A percentile compares a stretch with the other conserved stretches of the same genome.
phyloP scores from a whole-genome alignment of 2,888 invertebrate genomes.

The Eurytoma adleriae region DNA sequence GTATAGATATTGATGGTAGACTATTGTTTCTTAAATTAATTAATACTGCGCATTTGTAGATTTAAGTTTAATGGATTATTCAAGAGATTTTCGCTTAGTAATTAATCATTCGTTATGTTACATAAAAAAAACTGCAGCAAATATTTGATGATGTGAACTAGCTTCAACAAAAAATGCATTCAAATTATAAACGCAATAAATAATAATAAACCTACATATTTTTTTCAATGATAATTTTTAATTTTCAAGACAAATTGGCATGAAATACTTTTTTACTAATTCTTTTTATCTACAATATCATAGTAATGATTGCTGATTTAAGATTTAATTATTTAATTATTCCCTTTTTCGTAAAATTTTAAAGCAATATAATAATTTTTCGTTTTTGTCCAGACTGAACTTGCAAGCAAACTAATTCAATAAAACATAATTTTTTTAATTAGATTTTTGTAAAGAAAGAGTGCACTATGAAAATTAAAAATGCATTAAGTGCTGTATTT shows the following conservation, averaged over 20 bases:
- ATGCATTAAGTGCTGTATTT: conserved; percentile 37
- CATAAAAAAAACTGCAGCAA: conserved; percentile 47
- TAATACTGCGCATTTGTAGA: conserved; percentile 56
- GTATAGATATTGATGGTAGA: conserved; percentile 54
- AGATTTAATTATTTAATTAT: conserved; percentile 16
- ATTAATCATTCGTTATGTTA: conserved; percentile 52
- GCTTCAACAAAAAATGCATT: conserved; percentile 64
- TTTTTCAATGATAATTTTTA: conserved; percentile 41
- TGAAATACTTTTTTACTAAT: conserved; percentile 19
- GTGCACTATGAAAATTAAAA: conserved; percentile 13
- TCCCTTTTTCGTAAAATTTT: conserved; percentile 25
- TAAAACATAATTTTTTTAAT: conserved; percentile 12
- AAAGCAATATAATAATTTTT: conserved; percentile 38
- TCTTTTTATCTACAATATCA: conserved; percentile 16
- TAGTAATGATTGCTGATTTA: conserved; percentile 17
- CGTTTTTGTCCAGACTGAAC: conserved; percentile 44
- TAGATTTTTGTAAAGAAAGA: conserved; percentile 14
- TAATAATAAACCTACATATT: conserved; percentile 58
- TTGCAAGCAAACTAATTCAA: conserved; percentile 24
- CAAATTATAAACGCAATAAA: conserved; percentile 62
- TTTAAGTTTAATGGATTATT: conserved; percentile 56
- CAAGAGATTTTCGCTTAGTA: conserved; percentile 51
- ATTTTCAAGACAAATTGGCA: conserved; percentile 32
- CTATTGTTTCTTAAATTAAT: conserved; percentile 38
- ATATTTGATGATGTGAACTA: conserved; percentile 60